A percentile compares a stretch with the other conserved stretches of the same genome.
Evolutionary conservation across 2,888 invertebrate genomes (phyloP).

Genomic region (Scaptomyza tumidula): DNA sequence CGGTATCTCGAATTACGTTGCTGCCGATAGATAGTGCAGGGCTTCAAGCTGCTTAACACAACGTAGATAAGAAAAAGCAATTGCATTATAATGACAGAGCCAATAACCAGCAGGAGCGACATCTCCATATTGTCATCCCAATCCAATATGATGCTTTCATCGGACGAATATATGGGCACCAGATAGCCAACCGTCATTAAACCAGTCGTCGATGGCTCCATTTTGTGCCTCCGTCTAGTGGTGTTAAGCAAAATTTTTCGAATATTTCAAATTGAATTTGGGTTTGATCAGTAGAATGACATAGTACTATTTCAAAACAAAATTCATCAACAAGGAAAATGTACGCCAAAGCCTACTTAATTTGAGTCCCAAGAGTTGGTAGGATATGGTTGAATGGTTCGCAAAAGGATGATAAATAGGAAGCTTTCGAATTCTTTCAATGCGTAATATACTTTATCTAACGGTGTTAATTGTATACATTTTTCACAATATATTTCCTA

Average conservation of each 20-base stretch:
- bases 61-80: conserved; percentile 42
- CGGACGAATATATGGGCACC: conserved; percentile 5
- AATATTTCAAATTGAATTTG: neutral
- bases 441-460: too few relatives aligned
- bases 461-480: too few relatives aligned
- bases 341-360: neutral
- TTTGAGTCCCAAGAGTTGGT: neutral
- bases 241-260: conserved; percentile 1
- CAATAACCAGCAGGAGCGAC: conserved; percentile 37
- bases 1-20: conserved; percentile 39
- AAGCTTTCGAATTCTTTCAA: too few relatives aligned
- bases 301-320: neutral
- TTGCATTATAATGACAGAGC: conserved; percentile 34
- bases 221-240: conserved; percentile 23
- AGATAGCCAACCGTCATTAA: conserved; percentile 14
- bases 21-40: conserved; percentile 20
- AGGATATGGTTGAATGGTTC: too few relatives aligned
- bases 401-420: too few relatives aligned
- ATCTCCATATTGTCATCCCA: conserved; percentile 37
- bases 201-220: conserved; percentile 1
- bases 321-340: neutral
- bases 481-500: neutral
- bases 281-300: neutral
- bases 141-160: conserved; percentile 4
- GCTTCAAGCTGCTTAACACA: conserved; percentile 27